Conservation (phyloP, 2,797 vertebrate species). For the Chelmon rostratus region DNA sequence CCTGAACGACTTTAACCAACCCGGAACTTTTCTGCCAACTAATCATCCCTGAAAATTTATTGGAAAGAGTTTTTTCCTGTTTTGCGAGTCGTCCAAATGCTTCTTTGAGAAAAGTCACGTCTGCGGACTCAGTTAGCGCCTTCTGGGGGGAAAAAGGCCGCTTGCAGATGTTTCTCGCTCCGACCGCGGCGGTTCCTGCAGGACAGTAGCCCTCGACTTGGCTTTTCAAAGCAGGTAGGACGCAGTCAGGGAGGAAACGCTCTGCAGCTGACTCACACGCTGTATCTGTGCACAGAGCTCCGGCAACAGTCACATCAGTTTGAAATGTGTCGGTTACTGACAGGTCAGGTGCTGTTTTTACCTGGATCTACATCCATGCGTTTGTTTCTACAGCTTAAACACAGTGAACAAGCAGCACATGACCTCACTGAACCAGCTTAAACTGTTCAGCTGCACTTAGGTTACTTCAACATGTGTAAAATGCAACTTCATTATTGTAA, state of each 20-base stretch:
- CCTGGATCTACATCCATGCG: not conserved
- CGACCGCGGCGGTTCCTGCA: constrained; percentile 60
- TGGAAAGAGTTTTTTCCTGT: constrained; percentile 25
- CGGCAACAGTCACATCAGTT: not conserved
- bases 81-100: not conserved
- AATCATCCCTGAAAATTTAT: constrained; percentile 58
- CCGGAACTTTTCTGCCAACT: constrained; percentile 84
- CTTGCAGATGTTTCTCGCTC: constrained; percentile 62
- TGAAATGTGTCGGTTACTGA: too few species aligned
- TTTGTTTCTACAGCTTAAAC: not conserved
- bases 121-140: not conserved
- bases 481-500: not conserved
- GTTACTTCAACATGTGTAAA: not conserved
- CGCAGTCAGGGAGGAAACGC: constrained; percentile 2
- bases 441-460: not conserved
- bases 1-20: constrained; percentile 75
- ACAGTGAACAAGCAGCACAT: not conserved
- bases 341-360: not conserved
- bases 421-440: not conserved
- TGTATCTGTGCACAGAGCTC: not conserved
- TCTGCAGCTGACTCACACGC: constrained; percentile 15
- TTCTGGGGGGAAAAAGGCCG: not conserved
- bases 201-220: constrained; percentile 68
- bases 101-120: not conserved
- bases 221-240: constrained; percentile 82